Evolutionary conservation across 2,797 vertebrate species (phyloP).

Genomic region (Mastacembelus armatus): DNA sequence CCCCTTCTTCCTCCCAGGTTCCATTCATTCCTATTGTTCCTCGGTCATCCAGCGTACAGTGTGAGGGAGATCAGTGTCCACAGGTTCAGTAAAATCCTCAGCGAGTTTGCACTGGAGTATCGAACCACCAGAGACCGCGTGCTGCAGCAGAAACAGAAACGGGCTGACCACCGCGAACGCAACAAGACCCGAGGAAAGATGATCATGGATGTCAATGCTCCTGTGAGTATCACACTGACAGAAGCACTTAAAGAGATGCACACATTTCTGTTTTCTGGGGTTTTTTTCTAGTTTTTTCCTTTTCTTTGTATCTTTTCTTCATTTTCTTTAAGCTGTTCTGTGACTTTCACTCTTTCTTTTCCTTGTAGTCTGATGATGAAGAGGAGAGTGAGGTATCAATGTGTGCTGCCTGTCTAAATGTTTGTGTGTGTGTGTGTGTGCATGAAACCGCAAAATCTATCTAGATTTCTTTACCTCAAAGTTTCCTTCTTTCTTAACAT

Average conservation of each 20-base stretch:
- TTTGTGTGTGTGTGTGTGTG: constrained; percentile 34
- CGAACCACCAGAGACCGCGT: constrained; percentile 94
- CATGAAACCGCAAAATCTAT: constrained; percentile 50
- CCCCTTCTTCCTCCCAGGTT: constrained; percentile 87
- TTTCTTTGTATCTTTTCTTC: constrained; percentile 10
- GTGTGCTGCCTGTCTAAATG: constrained; percentile 45
- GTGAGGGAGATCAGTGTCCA: constrained; percentile 93
- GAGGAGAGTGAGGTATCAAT: constrained; percentile 91
- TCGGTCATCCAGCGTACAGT: constrained; percentile 91
- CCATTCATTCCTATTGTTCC: constrained; percentile 92
- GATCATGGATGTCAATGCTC: constrained; percentile 92
- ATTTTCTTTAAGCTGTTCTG: constrained; percentile 32
- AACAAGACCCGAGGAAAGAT: constrained; percentile 98
- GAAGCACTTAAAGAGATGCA: not conserved
- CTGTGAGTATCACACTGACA: constrained; percentile 61
- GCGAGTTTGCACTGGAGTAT: constrained; percentile 96
- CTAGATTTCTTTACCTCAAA: not conserved
- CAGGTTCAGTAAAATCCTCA: constrained; percentile 93
- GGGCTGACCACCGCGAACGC: constrained; percentile 93
- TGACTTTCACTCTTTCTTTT: constrained; percentile 54
- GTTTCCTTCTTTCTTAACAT: constrained; percentile 26
- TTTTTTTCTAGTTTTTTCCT: not conserved
- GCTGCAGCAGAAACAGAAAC: constrained; percentile 94
- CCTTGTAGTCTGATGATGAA: constrained; percentile 91
- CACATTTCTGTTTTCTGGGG: not conserved